Evolutionary conservation across 1,140 invertebrate genomes (phyloP).

Genomic region (Drosophila punjabiensis): DNA sequence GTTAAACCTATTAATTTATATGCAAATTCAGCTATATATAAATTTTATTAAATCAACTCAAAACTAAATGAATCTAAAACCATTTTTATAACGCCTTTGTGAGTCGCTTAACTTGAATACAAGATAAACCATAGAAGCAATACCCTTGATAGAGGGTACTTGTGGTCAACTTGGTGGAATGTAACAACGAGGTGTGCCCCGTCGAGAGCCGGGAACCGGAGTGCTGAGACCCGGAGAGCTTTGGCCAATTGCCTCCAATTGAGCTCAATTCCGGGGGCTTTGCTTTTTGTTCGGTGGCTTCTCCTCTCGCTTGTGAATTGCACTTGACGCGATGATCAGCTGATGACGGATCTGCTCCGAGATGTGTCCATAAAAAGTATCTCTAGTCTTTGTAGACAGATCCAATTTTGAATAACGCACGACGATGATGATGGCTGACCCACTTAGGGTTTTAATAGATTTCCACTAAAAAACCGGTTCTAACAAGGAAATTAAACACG

Average conservation of each 20-base stretch:
- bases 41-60: neutral
- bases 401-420: constrained; percentile 27
- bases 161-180: constrained; percentile 7
- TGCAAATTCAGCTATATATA: neutral
- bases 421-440: constrained; percentile 50
- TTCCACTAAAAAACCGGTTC: constrained; percentile 63
- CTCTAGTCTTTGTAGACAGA: constrained; percentile 7
- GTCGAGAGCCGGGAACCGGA: neutral
- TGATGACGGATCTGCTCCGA: constrained; percentile 29
- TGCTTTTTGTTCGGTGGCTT: constrained; percentile 47
- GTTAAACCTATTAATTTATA: constrained; percentile 2
- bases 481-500: constrained; percentile 73
- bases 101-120: neutral
- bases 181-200: constrained; percentile 9
- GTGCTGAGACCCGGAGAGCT: constrained; percentile 8
- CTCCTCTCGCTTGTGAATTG: constrained; percentile 26
- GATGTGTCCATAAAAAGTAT: constrained; percentile 2
- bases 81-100: neutral
- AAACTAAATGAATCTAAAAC: neutral
- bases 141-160: constrained; percentile 33
- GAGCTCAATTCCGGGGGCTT: constrained; percentile 69
- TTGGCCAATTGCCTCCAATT: constrained; percentile 76
- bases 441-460: constrained; percentile 58
- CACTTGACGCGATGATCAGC: constrained; percentile 75
- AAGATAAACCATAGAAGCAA: neutral